A percentile compares a stretch with the other conserved stretches of the same genome.
Conservation (phyloP, 1,140 invertebrate species). For the Pseudomyrmex concolor region DNA sequence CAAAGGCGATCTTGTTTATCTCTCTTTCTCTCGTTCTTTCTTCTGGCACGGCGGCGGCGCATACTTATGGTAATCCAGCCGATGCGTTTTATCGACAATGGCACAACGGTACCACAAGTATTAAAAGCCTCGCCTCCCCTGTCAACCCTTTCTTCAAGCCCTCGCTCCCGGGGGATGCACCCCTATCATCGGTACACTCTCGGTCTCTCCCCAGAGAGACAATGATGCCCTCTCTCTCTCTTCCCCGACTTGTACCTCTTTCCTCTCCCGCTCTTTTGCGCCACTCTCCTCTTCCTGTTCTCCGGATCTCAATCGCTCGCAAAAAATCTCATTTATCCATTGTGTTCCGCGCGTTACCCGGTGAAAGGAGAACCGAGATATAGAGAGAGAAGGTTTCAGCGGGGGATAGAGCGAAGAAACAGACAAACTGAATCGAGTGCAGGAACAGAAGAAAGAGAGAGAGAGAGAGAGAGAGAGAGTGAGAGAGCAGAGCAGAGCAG, state of each 20-base stretch:
- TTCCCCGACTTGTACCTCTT: constrained; percentile 64
- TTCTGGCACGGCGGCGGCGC: constrained; percentile 15
- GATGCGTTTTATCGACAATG: constrained; percentile 83
- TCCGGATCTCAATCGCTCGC: constrained; percentile 82
- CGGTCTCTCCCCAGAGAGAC: constrained; percentile 79
- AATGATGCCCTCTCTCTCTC: constrained; percentile 77
- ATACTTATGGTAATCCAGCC: constrained; percentile 81
- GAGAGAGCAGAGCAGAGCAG: constrained; percentile 8
- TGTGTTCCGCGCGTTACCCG: constrained; percentile 78
- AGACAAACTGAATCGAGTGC: constrained; percentile 26
- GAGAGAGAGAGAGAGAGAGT: not conserved
- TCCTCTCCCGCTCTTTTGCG: constrained; percentile 2
- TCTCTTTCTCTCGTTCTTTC: constrained; percentile 19
- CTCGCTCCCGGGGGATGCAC: constrained; percentile 80
- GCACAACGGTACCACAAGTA: constrained; percentile 79
- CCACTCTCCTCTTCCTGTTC: constrained; percentile 69
- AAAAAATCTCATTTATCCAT: constrained; percentile 85
- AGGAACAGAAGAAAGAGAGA: not conserved
- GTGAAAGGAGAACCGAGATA: constrained; percentile 54
- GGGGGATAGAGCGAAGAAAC: constrained; percentile 52
- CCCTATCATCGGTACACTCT: constrained; percentile 83
- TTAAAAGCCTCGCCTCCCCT: constrained; percentile 82
- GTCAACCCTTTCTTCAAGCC: constrained; percentile 82
- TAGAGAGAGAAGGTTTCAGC: constrained; percentile 23
- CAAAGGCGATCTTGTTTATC: constrained; percentile 43